Evolutionary conservation across 2,888 invertebrate species (phyloP), one percentile per base, ranked within the genome.

Genomic region (Dolomedes plantarius): DNA sequence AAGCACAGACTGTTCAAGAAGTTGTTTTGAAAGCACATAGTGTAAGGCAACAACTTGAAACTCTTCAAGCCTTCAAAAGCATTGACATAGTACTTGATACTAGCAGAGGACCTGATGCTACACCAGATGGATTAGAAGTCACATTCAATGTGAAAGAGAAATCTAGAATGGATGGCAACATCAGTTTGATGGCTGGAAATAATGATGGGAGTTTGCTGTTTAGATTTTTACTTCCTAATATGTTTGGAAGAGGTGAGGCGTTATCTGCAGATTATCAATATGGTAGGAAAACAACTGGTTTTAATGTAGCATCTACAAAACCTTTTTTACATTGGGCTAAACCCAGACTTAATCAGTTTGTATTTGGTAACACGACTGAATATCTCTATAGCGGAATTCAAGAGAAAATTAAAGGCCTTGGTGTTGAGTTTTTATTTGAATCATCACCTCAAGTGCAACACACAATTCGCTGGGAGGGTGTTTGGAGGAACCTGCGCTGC

Each of bases 51-150:
- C 95, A 95, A 88, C 92, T 98, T 79, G 95, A 96, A 90, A 94
- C 94, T 74, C 93, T 98, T 89, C 98, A 97, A 5, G 96, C 98
- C 90, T 98, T 98, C 92, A 95, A 95, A 86, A 95, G 95, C 90
- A 94, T 98, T 74, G 94, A 94, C 1, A 95, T 98, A 23, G 94
- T 94, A 88, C 96, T 99, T 88, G 98, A 99, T 91, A 95, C 96
- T 5, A 96, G 96, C 76, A 94, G 94, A 75, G 96, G 96, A 0
- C 93, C 94, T 0, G 94, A 94, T 88, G 93, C 96, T 16, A 94
- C 80, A 16, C 94, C 95, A 0, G 94, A 95, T 90, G 97, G 96
- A 13, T 94, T 96, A 74, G 96, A 97, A 93, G 95, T 98, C 46
- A 96, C 96, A 27, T 97, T 97, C 90, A 94, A 94, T 89, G 98